Evolutionary conservation across 1,140 invertebrate species (phyloP), one percentile per base, ranked within the genome.

Genomic region (Cydia amplana): DNA sequence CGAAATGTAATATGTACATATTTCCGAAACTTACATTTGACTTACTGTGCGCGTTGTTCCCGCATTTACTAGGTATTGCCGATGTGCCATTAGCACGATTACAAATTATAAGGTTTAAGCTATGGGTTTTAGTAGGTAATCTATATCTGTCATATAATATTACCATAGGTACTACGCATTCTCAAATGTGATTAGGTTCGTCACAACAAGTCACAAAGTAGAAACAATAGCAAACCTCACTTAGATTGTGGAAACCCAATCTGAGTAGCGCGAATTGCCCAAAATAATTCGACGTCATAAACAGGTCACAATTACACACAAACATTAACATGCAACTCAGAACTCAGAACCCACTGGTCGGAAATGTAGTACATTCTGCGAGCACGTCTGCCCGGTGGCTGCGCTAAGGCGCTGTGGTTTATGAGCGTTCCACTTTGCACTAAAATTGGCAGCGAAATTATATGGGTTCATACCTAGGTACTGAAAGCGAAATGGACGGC

Each of bases 361-460:
- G 9, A 60, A 10, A 18, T 60, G 51, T 55, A 18, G 51, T 51
- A 12, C 55, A 23, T 23, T 60, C 55, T 10, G 55, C 2, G 9
- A 60, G 20, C 18, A 23, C 55, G n/a, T 23, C 20, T 9, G 55
- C 9, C 20, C 20, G 9, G 18, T 60, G 4, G 55, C 55, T 60
- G 18, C n/a, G 18, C n/a, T 12, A 4, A 23, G 3, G 55, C 51
- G 4, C n/a, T 18, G 55, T 73, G 74, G 76, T 83, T 83, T 81
- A 79, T 78, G 79, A 70, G 75, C 73, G 75, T 81, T 78, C 76
- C 76, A 78, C 73, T 79, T 74, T 77, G 72, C 79, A 76, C 77
- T 81, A 80, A 80, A 81, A 78, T 83, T 83, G 82, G 79, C 80
- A 78, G 77, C 80, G 72, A 75, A 76, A 80, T 80, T 78, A 77